Evolutionary conservation across 2,113 vertebrate genomes (phyloP).

Genomic region (Phyllopteryx taeniolatus): DNA sequence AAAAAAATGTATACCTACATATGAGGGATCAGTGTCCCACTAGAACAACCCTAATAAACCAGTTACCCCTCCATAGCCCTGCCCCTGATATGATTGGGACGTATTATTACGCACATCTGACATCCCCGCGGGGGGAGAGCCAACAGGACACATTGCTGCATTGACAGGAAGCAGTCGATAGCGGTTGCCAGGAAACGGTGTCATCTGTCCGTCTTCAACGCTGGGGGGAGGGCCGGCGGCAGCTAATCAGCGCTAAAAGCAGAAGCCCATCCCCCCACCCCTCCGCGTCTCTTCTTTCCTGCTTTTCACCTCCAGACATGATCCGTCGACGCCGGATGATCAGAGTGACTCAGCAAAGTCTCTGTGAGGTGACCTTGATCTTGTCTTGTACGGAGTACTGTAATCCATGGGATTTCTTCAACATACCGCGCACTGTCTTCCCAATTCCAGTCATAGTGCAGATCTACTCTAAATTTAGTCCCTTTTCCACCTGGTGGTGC

Average conservation of each 20-base stretch:
- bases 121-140: background rate
- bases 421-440: background rate
- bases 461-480: background rate
- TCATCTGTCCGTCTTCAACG: slow-evolving; percentile 39
- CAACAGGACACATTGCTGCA: background rate
- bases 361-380: background rate
- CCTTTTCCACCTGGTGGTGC: background rate
- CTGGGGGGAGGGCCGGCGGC: slow-evolving; percentile 23
- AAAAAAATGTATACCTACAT: background rate
- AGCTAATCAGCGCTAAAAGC: slow-evolving; percentile 79
- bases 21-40: background rate
- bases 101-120: background rate
- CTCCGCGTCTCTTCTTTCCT: slow-evolving; percentile 22
- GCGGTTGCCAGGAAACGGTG: slow-evolving; percentile 62
- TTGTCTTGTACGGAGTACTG: background rate
- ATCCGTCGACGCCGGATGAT: background rate
- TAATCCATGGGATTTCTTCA: background rate
- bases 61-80: background rate
- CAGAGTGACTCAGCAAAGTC: slow-evolving; percentile 1
- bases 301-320: slow-evolving; percentile 10
- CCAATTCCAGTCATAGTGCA: background rate
- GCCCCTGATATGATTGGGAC: background rate
- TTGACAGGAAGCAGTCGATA: slow-evolving; percentile 41
- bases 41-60: background rate
- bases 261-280: slow-evolving; percentile 11